Evolutionary conservation across 2,113 vertebrate species (phyloP), one percentile per base, ranked within the genome.

Genomic region (Pelmatolapia mariae): DNA sequence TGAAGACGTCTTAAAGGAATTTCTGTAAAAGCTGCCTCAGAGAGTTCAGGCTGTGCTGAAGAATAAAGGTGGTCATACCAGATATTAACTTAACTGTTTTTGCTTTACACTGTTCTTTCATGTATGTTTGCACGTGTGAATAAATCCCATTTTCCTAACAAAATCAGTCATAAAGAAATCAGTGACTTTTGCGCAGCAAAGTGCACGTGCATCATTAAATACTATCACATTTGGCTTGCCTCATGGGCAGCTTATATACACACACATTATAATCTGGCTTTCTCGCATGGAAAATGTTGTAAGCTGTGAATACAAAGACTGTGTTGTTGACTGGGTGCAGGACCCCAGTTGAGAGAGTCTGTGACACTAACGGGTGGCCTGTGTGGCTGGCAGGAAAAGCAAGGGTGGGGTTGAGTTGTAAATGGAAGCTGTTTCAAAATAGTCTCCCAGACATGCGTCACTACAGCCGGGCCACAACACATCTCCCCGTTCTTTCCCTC

Each of bases 381-480:
- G 36, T 5, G 83, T 19, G 78, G 40, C 84, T 91, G 87, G 87
- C 80, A 54, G 66, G 83, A 86, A 80, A 89, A 10, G 47, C 29
- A 31, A 78, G 92, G 94, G 91, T 53, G 94, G 88, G 87, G 91
- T 59, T 45, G 80, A 36, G 53, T 78, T 87, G 86, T 90, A 92
- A 91, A 89, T 86, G 82, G 80, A 92, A 90, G 90, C 87, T 66
- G 61, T 89, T 90, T 90, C 38, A 92, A 94, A 94, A 86, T 87
- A 89, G 87, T 36, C 19, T 91, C 47, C 53, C 88, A 91, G 88
- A 88, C 84, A 52, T 83, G 84, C 82, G 81, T 92, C 90, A 93
- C 87, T 79, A 26, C 19, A 80, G 66, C 87, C 33, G 19, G 63
- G 76, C 91, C 83, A 87, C 87, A 90, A 80, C 92, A 86, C 80